These are phyloP conservation scores for Rhynchophorus ferrugineus DNA, from an alignment of 1,140 invertebrate species.

Conservation along the genomic window DNA sequence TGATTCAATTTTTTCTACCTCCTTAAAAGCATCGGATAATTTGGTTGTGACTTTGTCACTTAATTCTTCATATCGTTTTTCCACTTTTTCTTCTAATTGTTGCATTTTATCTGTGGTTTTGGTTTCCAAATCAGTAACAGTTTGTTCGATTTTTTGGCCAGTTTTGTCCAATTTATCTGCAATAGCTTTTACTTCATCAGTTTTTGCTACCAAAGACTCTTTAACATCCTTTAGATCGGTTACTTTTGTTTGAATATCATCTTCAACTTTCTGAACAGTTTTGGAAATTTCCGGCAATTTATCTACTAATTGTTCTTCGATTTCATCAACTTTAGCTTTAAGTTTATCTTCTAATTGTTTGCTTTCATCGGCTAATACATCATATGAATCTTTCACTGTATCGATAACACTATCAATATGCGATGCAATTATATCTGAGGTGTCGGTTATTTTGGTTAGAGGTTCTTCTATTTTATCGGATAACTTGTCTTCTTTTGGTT, in stretches of 20 bases:
- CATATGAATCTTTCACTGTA: neutral
- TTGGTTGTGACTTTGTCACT: neutral
- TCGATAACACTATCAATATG: neutral
- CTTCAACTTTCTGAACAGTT: neutral
- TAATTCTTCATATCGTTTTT: neutral
- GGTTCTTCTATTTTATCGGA: neutral
- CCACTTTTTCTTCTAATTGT: neutral
- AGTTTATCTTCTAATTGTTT: neutral
- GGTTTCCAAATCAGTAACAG: neutral
- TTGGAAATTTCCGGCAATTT: neutral
- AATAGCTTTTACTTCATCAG: neutral
- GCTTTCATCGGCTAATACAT: too few species aligned
- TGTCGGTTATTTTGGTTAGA: neutral
- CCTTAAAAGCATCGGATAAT: neutral
- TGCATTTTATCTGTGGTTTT: neutral
- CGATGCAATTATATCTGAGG: too few species aligned
- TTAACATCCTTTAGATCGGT: neutral
- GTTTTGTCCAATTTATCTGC: too few species aligned
- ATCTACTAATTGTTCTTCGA: too few species aligned
- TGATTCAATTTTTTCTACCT: too few species aligned
- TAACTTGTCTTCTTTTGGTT: neutral
- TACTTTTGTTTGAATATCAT: too few species aligned
- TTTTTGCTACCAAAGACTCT: slow-evolving; percentile 1
- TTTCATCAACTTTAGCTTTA: neutral
- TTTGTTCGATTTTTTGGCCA: too few species aligned